A percentile compares a stretch with the other conserved stretches of the same genome.
phyloP scores from a whole-genome alignment of 2,113 vertebrate genomes.

The Podiceps cristatus region DNA sequence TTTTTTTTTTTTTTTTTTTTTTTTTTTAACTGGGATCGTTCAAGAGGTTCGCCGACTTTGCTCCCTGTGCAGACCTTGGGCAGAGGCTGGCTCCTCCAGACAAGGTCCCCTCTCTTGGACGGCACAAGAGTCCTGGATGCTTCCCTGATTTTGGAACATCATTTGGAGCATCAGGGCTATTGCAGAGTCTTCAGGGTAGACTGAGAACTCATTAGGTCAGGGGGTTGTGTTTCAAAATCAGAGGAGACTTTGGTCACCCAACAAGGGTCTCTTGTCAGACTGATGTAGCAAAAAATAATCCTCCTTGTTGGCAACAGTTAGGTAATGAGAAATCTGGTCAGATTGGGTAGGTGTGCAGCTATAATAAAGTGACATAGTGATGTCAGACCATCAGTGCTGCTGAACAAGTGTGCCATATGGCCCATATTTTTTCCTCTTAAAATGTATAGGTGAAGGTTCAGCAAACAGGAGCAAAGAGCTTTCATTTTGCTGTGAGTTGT shows the following conservation, averaged over 20 bases:
- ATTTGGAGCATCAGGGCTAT: not conserved
- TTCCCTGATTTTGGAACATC: not conserved
- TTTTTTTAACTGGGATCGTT: not conserved
- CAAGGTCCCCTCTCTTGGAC: not conserved
- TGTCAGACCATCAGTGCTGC: not conserved
- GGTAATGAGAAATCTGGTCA: not conserved
- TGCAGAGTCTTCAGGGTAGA: not conserved
- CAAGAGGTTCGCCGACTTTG: not conserved
- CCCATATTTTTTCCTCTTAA: not conserved
- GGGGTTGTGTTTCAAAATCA: not conserved
- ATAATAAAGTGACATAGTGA: not conserved
- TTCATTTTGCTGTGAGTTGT: not conserved
- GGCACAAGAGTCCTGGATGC: not conserved
- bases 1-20: not conserved
- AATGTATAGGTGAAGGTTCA: not conserved
- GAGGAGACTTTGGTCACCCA: not conserved
- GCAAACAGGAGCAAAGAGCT: not conserved
- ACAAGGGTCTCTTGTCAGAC: not conserved
- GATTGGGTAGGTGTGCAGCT: not conserved
- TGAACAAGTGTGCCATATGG: not conserved
- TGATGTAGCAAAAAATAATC: not conserved
- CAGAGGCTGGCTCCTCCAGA: not conserved
- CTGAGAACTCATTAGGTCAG: not conserved
- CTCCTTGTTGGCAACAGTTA: not conserved
- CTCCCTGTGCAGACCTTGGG: not conserved